phyloP scores from a whole-genome alignment of 1,140 invertebrate genomes.

The Probaryconus sp. region DNA sequence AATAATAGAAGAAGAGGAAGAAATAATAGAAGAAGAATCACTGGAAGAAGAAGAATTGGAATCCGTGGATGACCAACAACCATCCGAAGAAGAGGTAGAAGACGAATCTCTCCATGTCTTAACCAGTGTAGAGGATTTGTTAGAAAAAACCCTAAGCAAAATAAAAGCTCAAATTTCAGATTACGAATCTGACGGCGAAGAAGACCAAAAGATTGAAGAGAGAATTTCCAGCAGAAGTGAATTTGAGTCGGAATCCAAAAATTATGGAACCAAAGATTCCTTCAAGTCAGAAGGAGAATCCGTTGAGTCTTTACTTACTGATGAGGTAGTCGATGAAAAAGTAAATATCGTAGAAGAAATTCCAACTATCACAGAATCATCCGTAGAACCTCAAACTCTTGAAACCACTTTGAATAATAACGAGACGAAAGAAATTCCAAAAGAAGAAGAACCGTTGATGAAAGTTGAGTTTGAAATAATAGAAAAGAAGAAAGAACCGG shows the following conservation, averaged over 20 bases:
- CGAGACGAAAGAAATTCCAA: slow-evolving; percentile 10
- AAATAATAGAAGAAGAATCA: slow-evolving; percentile 62
- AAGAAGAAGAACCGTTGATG: slow-evolving; percentile 8
- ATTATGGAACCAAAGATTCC: slow-evolving; percentile 27
- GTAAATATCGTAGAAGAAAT: slow-evolving; percentile 4
- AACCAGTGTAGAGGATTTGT: slow-evolving; percentile 68
- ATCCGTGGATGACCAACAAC: slow-evolving; percentile 30
- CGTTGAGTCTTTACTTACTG: slow-evolving; percentile 31
- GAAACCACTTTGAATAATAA: too few relatives aligned
- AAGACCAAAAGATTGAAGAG: slow-evolving; percentile 47
- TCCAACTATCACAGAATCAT: too few relatives aligned
- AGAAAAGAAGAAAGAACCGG: slow-evolving; percentile 1
- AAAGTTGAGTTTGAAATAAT: slow-evolving; percentile 45
- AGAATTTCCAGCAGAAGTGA: slow-evolving; percentile 37
- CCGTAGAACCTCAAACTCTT: too few relatives aligned
- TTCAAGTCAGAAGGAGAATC: slow-evolving; percentile 50
- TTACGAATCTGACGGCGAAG: slow-evolving; percentile 59
- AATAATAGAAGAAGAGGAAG: slow-evolving; percentile 20
- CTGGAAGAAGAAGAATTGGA: slow-evolving; percentile 8
- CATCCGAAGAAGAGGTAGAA: slow-evolving; percentile 18
- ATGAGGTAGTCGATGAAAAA: slow-evolving; percentile 33
- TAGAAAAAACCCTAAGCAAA: slow-evolving; percentile 72
- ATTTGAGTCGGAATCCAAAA: slow-evolving; percentile 35
- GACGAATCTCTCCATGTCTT: slow-evolving; percentile 63
- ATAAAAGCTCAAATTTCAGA: slow-evolving; percentile 74